Evolutionary conservation across 1,140 invertebrate genomes (phyloP).

Genomic region (Heterodera carotae): DNA sequence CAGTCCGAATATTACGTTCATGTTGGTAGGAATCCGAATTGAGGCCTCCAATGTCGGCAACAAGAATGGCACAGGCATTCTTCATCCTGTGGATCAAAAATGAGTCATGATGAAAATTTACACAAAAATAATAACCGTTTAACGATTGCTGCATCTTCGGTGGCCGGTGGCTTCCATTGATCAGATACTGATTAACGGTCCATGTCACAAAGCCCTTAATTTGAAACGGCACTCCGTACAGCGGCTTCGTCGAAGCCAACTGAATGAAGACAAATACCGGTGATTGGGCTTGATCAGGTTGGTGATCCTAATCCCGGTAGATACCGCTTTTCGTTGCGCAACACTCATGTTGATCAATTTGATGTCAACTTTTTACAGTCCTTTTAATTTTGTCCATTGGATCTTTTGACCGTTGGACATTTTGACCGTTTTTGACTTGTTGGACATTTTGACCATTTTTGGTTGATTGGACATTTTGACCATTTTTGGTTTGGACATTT

Average conservation of each 20-base stretch:
- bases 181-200: constrained; percentile 9
- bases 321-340: constrained; percentile 29
- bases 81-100: neutral
- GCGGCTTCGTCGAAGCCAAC: constrained; percentile 41
- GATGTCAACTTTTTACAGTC: constrained; percentile 66
- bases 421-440: too few species aligned
- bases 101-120: neutral
- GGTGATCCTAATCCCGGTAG: too few species aligned
- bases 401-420: too few species aligned
- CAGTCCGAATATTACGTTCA: constrained; percentile 88
- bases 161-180: neutral
- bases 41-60: constrained; percentile 86
- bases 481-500: too few species aligned
- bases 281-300: neutral
- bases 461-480: too few species aligned
- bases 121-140: neutral
- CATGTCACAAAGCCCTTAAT: constrained; percentile 37
- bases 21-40: constrained; percentile 89
- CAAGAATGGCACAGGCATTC: constrained; percentile 13
- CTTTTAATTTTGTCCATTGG: too few species aligned
- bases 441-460: too few species aligned
- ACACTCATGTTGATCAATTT: constrained; percentile 25
- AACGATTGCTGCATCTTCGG: neutral
- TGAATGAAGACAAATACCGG: neutral
- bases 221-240: constrained; percentile 57